Evolutionary conservation across 2,113 vertebrate species (phyloP).

Genomic region (Bothrops jararaca): DNA sequence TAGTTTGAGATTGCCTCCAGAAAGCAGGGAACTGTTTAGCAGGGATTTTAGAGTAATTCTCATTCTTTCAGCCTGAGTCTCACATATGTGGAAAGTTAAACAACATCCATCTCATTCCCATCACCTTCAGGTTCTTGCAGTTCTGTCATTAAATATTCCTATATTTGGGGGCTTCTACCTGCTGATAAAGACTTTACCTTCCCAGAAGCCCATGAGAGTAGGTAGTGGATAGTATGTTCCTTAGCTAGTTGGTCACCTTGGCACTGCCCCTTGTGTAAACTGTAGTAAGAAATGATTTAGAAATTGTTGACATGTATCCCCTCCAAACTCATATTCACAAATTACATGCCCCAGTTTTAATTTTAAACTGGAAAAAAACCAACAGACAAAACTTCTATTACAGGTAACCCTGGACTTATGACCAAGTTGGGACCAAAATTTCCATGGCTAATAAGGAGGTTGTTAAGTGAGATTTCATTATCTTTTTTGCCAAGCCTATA

Average conservation of each 20-base stretch:
- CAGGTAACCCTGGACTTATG: not conserved
- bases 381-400: not conserved
- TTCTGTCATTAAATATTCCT: slow-evolving; percentile 62
- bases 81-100: slow-evolving; percentile 76
- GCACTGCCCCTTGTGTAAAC: slow-evolving; percentile 22
- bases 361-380: not conserved
- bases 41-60: slow-evolving; percentile 89
- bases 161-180: slow-evolving; percentile 54
- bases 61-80: slow-evolving; percentile 71
- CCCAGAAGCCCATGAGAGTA: not conserved
- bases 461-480: not conserved
- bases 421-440: not conserved
- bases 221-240: slow-evolving; percentile 17
- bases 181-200: slow-evolving; percentile 64
- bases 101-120: slow-evolving; percentile 60
- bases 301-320: slow-evolving; percentile 44
- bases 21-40: slow-evolving; percentile 82
- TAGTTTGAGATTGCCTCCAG: slow-evolving; percentile 85
- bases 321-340: not conserved
- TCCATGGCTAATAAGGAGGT: not conserved
- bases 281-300: slow-evolving; percentile 27
- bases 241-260: slow-evolving; percentile 27
- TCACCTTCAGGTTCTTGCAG: slow-evolving; percentile 45
- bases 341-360: not conserved
- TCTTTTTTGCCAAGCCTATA: not conserved